These are phyloP conservation scores for Stylophora pistillata DNA, from an alignment of 64 coral and sea anemone species.

Conservation along the genomic window DNA sequence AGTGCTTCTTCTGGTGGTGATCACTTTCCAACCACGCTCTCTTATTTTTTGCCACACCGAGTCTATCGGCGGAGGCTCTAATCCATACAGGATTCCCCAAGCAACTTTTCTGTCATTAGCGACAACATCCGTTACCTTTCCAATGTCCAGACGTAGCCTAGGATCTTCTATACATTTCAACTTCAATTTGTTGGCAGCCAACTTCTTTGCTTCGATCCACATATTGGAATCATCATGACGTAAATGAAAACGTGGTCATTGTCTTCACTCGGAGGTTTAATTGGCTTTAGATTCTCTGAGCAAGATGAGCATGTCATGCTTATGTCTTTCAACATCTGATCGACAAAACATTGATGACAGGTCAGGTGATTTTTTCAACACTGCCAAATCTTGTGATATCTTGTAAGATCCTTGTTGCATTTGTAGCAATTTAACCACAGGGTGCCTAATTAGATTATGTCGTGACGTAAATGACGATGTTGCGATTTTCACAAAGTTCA, in stretches of 20 bases:
- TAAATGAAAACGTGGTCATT: constrained; percentile 15
- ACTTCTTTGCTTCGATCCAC: constrained; percentile 25
- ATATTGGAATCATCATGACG: constrained; percentile 39
- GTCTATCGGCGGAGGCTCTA: constrained; percentile 21
- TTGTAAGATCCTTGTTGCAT: not conserved
- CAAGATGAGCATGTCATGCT: not conserved
- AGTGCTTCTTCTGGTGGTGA: not conserved
- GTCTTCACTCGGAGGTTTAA: not conserved
- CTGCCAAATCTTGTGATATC: not conserved
- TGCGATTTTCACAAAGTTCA: too few species aligned
- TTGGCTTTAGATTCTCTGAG: not conserved
- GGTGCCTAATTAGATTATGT: too few species aligned
- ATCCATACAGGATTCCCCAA: constrained; percentile 13
- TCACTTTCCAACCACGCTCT: not conserved
- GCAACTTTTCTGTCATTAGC: constrained; percentile 1
- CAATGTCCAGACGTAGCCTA: constrained; percentile 8
- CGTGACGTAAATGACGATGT: too few species aligned
- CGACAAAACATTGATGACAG: not conserved
- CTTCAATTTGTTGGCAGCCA: not conserved
- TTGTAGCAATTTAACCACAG: not conserved
- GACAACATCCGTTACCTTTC: not conserved
- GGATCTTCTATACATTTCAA: constrained; percentile 26
- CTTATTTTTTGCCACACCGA: constrained; percentile 11
- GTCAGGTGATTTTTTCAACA: not conserved
- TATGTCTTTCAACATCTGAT: not conserved